Evolutionary conservation across 2,797 vertebrate genomes (phyloP), one percentile per base, ranked within the genome.

Genomic region (Oreochromis grahami): DNA sequence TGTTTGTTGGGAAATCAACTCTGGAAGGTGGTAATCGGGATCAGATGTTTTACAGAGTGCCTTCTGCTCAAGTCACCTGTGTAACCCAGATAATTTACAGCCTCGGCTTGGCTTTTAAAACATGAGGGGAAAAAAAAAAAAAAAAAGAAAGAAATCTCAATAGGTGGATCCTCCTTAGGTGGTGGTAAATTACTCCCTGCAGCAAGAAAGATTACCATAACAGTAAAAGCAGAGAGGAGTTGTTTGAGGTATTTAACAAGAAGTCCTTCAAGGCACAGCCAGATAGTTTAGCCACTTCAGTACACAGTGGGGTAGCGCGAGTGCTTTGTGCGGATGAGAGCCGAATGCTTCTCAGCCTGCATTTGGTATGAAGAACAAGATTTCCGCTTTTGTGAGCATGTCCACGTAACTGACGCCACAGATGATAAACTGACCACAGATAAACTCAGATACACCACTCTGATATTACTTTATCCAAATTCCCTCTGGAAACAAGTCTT

Each of bases 61-160:
- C 90, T 89, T 84, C 82, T 91, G 88, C 84, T 89, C 70, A 36
- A 74, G 53, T 93, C 90, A 91, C 78, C 88, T 84, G 88, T 74
- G 24, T 78, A 89, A 91, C 83, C 45, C n/a, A 87, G 80, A 89
- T 77, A 26, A 26, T 26, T 26, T 26, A 26, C 24, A 26, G 3
- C 24, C 24, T 26, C 24, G 24, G 24, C 24, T 26, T 26, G 24
- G 24, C 24, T 26, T 26, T 26, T 26, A 26, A 26, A 26, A 26
- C 24, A 26, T 26, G 24, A 26, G 24, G 24, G 24, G 24, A 26
- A 2, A 4, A 26, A 55, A 55, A 52, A 19, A 55, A 14, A 8
- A 12, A 41, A 41, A 29, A 38, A 19, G 19, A 38, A 29, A 3
- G n/a, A 15, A 19, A 79, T 17, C 41, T 43, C 60, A 4, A 43